Percentiles rank a stretch among this genome's conserved stretches.
Evolutionary conservation across 2,888 invertebrate genomes (phyloP).

Genomic region (Tipula vernalis): DNA sequence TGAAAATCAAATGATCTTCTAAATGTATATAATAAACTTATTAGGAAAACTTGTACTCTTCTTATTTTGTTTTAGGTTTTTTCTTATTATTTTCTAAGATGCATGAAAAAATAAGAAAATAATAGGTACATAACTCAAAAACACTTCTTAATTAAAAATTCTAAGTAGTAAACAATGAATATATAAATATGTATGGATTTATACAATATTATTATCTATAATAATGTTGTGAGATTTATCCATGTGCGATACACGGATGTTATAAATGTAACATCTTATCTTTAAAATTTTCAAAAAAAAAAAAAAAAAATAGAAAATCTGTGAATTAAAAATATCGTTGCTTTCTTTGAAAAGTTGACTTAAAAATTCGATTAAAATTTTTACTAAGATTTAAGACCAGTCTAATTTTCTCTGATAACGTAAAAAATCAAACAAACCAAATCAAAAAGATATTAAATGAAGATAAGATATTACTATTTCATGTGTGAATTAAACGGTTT

Average conservation of each 20-base stretch:
- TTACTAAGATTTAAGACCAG: background rate
- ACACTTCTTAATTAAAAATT: background rate
- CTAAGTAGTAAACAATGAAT: background rate
- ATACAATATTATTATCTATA: background rate
- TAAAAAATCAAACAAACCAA: background rate
- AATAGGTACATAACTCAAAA: background rate
- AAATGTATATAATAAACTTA: conserved; percentile 1
- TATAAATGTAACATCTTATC: background rate
- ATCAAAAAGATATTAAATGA: background rate
- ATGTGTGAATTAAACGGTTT: background rate
- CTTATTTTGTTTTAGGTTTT: background rate
- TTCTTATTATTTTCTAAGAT: background rate
- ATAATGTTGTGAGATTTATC: background rate
- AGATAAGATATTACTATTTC: background rate
- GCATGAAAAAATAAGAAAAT: background rate
- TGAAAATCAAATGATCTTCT: background rate
- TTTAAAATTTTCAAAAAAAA: background rate
- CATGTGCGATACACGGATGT: background rate
- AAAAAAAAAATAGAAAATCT: background rate
- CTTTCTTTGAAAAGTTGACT: background rate
- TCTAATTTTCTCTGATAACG: background rate
- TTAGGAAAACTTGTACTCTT: conserved; percentile 4
- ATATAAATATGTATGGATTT: background rate
- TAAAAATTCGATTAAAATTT: background rate
- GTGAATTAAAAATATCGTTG: background rate